Conservation (phyloP, 2,888 invertebrate genomes). For the Drosophila koepferae region DNA sequence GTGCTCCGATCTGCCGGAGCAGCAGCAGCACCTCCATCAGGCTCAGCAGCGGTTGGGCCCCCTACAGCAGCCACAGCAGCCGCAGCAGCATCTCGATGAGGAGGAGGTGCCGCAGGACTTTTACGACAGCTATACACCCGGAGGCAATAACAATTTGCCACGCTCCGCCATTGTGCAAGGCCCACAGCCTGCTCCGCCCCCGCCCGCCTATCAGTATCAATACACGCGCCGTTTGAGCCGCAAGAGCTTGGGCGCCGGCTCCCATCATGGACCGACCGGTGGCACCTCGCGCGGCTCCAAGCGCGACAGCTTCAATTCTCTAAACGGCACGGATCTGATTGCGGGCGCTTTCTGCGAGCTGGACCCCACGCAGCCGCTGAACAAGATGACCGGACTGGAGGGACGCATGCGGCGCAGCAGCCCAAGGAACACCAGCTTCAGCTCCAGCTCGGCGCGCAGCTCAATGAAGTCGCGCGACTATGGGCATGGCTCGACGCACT, state of each 20-base stretch:
- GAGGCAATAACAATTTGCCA: constrained; percentile 65
- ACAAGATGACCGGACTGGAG: constrained; percentile 84
- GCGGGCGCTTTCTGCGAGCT: constrained; percentile 83
- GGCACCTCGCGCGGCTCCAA: constrained; percentile 68
- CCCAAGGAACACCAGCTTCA: constrained; percentile 80
- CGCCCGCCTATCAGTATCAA: constrained; percentile 81
- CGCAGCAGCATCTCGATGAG: constrained; percentile 44
- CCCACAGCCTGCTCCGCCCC: constrained; percentile 42
- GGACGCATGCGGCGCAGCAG: constrained; percentile 83
- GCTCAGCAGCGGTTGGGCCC: constrained; percentile 14
- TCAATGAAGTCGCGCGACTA: constrained; percentile 84
- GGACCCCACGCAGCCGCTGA: constrained; percentile 83
- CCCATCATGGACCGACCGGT: constrained; percentile 61
- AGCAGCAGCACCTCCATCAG: constrained; percentile 45
- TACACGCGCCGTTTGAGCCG: constrained; percentile 82
- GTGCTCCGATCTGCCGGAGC: constrained; percentile 70
- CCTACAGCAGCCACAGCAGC: constrained; percentile 21
- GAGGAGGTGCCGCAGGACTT: constrained; percentile 82
- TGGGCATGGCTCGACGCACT: constrained; percentile 80
- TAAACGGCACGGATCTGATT: constrained; percentile 82
- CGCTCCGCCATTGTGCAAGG: constrained; percentile 27
- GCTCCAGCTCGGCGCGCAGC: constrained; percentile 82
- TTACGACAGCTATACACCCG: constrained; percentile 79
- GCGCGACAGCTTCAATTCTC: constrained; percentile 84
- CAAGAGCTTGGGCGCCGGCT: constrained; percentile 74